A percentile compares a stretch with the other conserved stretches of the same genome.
Evolutionary conservation across 2,797 vertebrate species (phyloP).

Genomic region (Amblyraja radiata): DNA sequence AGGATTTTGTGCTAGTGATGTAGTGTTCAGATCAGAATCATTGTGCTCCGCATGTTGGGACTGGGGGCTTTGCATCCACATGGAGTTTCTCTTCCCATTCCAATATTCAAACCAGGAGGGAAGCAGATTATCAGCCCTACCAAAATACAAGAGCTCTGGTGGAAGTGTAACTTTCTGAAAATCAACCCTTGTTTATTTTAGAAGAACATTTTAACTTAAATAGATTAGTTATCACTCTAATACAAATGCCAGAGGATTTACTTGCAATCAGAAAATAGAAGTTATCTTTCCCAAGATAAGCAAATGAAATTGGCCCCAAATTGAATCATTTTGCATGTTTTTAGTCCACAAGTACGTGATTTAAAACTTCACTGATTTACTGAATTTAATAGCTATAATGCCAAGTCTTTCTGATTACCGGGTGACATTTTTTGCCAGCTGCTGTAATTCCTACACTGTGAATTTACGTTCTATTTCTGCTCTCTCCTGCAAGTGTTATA

Average conservation of each 20-base stretch:
- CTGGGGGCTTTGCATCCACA: not conserved
- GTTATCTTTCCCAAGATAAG: not conserved
- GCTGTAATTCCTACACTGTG: not conserved
- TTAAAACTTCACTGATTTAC: not conserved
- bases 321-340: not conserved
- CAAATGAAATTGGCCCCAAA: not conserved
- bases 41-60: not conserved
- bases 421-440: not conserved
- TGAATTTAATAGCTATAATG: not conserved
- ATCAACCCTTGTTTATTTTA: too few species aligned
- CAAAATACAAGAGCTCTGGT: not conserved
- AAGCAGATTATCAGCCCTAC: not conserved
- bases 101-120: not conserved
- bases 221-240: not conserved
- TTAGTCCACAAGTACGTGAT: not conserved
- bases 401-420: not conserved
- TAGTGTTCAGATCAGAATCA: not conserved
- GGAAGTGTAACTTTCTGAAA: not conserved
- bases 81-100: too few species aligned
- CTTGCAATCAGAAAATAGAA: not conserved
- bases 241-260: not conserved
- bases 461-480: not conserved
- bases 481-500: not conserved
- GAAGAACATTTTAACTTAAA: not conserved
- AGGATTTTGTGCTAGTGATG: not conserved